phyloP scores from a whole-genome alignment of 1,140 invertebrate species.

The Bombus haemorrhoidalis region DNA sequence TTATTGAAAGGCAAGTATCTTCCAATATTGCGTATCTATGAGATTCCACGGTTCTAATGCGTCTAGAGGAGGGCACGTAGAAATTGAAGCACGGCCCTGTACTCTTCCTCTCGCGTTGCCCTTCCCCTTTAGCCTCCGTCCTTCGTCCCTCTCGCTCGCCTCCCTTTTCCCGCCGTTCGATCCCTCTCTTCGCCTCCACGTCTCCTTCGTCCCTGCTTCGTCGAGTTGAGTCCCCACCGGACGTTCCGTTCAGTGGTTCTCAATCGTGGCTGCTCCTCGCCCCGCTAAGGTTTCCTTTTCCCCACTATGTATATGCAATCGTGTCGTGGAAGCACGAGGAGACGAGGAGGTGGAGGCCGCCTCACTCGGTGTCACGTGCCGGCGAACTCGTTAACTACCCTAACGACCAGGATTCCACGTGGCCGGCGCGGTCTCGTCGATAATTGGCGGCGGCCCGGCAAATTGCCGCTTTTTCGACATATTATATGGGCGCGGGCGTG shows the following conservation, averaged over 20 bases:
- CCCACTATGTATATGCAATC: no score
- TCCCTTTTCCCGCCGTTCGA: slow-evolving; percentile 60
- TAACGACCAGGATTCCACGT: slow-evolving; percentile 77
- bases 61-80: slow-evolving; percentile 51
- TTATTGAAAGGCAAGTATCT: no score
- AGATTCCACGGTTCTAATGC: no score
- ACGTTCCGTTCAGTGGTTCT: slow-evolving; percentile 65
- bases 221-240: slow-evolving; percentile 65
- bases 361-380: slow-evolving; percentile 72
- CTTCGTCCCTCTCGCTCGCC: slow-evolving; percentile 30
- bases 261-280: slow-evolving; percentile 29
- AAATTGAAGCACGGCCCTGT: slow-evolving; percentile 76
- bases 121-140: slow-evolving; percentile 22
- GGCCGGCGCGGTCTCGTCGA: slow-evolving; percentile 70
- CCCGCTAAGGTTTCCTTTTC: background rate
- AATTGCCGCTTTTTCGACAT: slow-evolving; percentile 67
- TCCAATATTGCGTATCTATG: no score
- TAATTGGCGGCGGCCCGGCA: slow-evolving; percentile 71
- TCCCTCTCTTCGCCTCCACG: slow-evolving; percentile 58
- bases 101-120: slow-evolving; percentile 42
- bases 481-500: slow-evolving; percentile 41
- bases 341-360: slow-evolving; percentile 47
- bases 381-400: slow-evolving; percentile 77
- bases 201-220: slow-evolving; percentile 61
- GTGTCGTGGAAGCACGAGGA: slow-evolving; percentile 30